Evolutionary conservation across 2,113 vertebrate genomes (phyloP), one percentile per base, ranked within the genome.

Genomic region (Lepisosteus oculatus): DNA sequence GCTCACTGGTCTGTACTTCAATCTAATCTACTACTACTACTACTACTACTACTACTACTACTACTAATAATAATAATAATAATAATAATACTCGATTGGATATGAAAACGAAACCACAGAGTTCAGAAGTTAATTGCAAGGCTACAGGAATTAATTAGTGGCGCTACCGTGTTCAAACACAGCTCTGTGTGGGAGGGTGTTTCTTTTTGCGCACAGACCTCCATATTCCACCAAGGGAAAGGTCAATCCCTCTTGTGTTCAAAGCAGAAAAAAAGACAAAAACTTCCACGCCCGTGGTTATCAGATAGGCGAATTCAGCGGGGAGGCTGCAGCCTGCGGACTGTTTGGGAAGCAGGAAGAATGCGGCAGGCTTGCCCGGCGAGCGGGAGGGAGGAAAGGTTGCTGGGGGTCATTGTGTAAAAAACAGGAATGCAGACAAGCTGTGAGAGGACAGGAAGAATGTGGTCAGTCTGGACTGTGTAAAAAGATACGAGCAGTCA

Each of bases 251-350:
- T 59, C 57, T 59, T 78, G 79, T 80, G 81, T 79, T 83, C 79
- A 85, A 81, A 79, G 81, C 81, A 56, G 54, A 64, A 9, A 64
- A 42, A 64, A 64, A 6, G 9, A 64, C 8, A 64, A 64, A 64
- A 3, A 57, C 54, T 72, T 68, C 42, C n/a, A 68, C 56, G 57
- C 65, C 62, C 17, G 14, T 64, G 56, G 70, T 82, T 81, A 85
- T 84, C 84, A 85, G 81, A 74, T 83, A 82, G 82, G 81, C 80
- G 77, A 81, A 79, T 76, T 79, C 81, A 70, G 15, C 64, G 71
- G 82, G 74, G 77, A 84, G 73, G 61, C 68, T 73, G 78, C 43
- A 76, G 78, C 29, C 29, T 29, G 29, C 29, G 77, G 0, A 11
- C 76, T 75, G 75, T 3, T 56, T 41, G 43, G 74, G 55, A 74